These are phyloP conservation scores for Tetropium fuscum DNA, from an alignment of 2,888 invertebrate genomes.

Conservation along the genomic window DNA sequence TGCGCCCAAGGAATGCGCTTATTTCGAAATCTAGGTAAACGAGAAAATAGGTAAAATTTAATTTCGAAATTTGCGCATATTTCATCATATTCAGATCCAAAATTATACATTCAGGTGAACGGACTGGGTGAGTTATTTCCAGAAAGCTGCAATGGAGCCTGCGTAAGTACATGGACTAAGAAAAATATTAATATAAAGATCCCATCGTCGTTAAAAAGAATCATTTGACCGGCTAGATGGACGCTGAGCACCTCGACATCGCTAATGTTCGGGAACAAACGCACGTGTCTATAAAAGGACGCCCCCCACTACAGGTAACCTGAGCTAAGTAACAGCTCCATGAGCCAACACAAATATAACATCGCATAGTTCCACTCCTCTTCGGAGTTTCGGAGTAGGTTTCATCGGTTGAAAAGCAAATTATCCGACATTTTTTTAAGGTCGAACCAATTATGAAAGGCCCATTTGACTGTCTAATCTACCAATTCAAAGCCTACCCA, in stretches of 20 bases:
- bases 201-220: conserved; percentile 24
- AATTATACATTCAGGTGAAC: conserved; percentile 36
- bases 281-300: conserved; percentile 66
- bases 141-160: conserved; percentile 33
- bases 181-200: conserved; percentile 28
- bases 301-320: conserved; percentile 65
- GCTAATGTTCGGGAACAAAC: conserved; percentile 36
- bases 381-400: too few species aligned
- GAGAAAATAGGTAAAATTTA: conserved; percentile 6
- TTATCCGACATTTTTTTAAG: conserved; percentile 13
- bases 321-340: conserved; percentile 57
- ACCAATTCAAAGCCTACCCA: too few species aligned
- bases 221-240: conserved; percentile 35
- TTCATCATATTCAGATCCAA: conserved; percentile 2
- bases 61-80: conserved; percentile 8
- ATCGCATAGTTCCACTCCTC: conserved; percentile 24
- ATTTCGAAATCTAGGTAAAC: conserved; percentile 16
- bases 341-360: conserved; percentile 28
- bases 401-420: conserved; percentile 5
- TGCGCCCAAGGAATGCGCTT: conserved; percentile 2
- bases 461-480: neutral
- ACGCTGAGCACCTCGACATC: conserved; percentile 30
- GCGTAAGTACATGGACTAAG: conserved; percentile 19
- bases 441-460: neutral
- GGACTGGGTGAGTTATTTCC: conserved; percentile 40